A percentile compares a stretch with the other conserved stretches of the same genome.
These are phyloP conservation scores for Salvelinus sp. DNA, from an alignment of 2,113 vertebrate species.

Conservation along the genomic window DNA sequence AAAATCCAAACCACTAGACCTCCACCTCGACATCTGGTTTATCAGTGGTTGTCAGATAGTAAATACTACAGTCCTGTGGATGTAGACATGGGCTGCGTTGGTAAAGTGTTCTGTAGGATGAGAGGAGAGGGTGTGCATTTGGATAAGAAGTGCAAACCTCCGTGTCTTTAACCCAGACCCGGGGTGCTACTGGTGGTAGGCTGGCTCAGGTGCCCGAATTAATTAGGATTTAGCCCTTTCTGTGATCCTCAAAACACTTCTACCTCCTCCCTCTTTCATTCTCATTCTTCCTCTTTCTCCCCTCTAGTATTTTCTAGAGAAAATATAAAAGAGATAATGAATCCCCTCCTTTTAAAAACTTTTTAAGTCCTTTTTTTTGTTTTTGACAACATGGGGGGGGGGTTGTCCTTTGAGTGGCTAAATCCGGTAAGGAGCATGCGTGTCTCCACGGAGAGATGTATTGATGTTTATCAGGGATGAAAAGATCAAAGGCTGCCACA, in stretches of 20 bases:
- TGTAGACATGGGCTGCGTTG: constrained; percentile 60
- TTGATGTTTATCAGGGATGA: constrained; percentile 67
- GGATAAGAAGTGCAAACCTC: constrained; percentile 30
- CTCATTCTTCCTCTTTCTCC: neutral
- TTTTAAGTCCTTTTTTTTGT: constrained; percentile 1
- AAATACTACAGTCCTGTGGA: constrained; percentile 61
- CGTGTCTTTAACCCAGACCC: constrained; percentile 35
- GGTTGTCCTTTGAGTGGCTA: constrained; percentile 46
- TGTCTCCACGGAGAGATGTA: constrained; percentile 63
- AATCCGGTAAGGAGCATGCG: constrained; percentile 44
- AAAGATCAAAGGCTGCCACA: constrained; percentile 65
- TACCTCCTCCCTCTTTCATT: constrained; percentile 6
- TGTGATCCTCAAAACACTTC: constrained; percentile 6
- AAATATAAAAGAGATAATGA: constrained; percentile 2
- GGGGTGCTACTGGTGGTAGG: neutral
- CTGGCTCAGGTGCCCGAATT: constrained; percentile 11
- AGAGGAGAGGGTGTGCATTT: constrained; percentile 44
- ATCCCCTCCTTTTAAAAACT: constrained; percentile 15
- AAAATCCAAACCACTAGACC: constrained; percentile 73
- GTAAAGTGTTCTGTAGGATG: constrained; percentile 44
- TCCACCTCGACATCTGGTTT: constrained; percentile 68
- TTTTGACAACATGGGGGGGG: constrained; percentile 35
- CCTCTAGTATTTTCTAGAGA: constrained; percentile 12
- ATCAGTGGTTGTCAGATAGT: constrained; percentile 61
- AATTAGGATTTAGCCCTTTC: constrained; percentile 19